A percentile compares a stretch with the other conserved stretches of the same genome.
phyloP scores from a whole-genome alignment of 2,888 invertebrate genomes.

The Neoitamus cyanurus region DNA sequence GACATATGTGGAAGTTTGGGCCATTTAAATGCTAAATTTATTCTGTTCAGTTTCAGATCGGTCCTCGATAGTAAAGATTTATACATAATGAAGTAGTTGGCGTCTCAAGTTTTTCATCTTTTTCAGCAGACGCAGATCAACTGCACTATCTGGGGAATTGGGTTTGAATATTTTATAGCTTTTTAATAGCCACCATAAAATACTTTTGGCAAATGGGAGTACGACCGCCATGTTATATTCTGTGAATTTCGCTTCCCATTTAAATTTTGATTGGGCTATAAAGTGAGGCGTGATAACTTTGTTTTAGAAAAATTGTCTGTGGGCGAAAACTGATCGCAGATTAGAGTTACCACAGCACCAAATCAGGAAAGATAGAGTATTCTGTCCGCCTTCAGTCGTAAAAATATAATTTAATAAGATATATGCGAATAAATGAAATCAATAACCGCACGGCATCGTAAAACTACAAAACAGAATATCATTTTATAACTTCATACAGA shows the following conservation, averaged over 20 bases:
- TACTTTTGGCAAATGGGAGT: slow-evolving; percentile 32
- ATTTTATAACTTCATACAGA: too few relatives aligned
- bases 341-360: not conserved
- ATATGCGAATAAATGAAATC: not conserved
- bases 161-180: slow-evolving; percentile 30
- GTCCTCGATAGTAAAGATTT: slow-evolving; percentile 22
- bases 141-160: not conserved
- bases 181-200: slow-evolving; percentile 19
- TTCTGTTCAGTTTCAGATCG: slow-evolving; percentile 23
- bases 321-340: not conserved
- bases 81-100: slow-evolving; percentile 35
- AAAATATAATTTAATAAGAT: not conserved
- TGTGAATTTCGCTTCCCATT: not conserved
- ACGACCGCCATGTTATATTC: slow-evolving; percentile 12
- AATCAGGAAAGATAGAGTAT: not conserved
- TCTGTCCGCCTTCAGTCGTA: not conserved
- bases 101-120: slow-evolving; percentile 23
- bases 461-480: too few relatives aligned
- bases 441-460: not conserved
- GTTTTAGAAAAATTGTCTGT: not conserved
- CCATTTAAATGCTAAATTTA: slow-evolving; percentile 40
- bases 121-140: not conserved
- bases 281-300: slow-evolving; percentile 17
- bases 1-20: slow-evolving; percentile 29
- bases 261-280: slow-evolving; percentile 31